These are phyloP conservation scores for Sminthopsis crassicaudata DNA, from an alignment of 2,113 vertebrate species.

Conservation along the genomic window DNA sequence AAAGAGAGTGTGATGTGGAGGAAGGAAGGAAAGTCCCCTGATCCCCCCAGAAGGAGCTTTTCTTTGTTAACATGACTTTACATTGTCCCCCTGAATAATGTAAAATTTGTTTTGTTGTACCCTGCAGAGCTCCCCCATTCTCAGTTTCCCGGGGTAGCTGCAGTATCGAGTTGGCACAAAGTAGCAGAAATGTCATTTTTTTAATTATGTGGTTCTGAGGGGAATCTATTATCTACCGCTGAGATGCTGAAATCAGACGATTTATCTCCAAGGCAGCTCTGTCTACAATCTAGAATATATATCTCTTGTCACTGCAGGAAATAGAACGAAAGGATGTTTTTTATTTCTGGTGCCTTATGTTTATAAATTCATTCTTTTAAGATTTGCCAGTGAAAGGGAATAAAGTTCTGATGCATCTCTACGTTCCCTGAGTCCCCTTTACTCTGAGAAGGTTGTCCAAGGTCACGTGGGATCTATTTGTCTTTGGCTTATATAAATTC, in stretches of 20 bases:
- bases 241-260: slow-evolving; percentile 84
- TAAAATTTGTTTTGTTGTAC: slow-evolving; percentile 74
- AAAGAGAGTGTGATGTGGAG: slow-evolving; percentile 7
- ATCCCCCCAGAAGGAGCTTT: slow-evolving; percentile 33
- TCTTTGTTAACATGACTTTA: slow-evolving; percentile 66
- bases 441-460: neutral
- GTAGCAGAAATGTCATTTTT: slow-evolving; percentile 83
- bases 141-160: slow-evolving; percentile 72
- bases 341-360: slow-evolving; percentile 81
- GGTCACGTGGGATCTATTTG: slow-evolving; percentile 26
- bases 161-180: slow-evolving; percentile 69
- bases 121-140: slow-evolving; percentile 63
- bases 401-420: slow-evolving; percentile 36
- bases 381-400: slow-evolving; percentile 30
- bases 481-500: neutral
- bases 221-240: slow-evolving; percentile 84
- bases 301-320: slow-evolving; percentile 82
- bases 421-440: neutral
- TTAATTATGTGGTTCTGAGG: slow-evolving; percentile 86
- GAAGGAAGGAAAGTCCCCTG: slow-evolving; percentile 28
- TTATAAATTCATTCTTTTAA: slow-evolving; percentile 81
- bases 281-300: slow-evolving; percentile 81
- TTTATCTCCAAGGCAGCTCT: slow-evolving; percentile 84
- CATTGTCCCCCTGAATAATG: slow-evolving; percentile 61
- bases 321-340: slow-evolving; percentile 79